phyloP scores from a whole-genome alignment of 2,113 vertebrate species.

The Australoheros scitulus region DNA sequence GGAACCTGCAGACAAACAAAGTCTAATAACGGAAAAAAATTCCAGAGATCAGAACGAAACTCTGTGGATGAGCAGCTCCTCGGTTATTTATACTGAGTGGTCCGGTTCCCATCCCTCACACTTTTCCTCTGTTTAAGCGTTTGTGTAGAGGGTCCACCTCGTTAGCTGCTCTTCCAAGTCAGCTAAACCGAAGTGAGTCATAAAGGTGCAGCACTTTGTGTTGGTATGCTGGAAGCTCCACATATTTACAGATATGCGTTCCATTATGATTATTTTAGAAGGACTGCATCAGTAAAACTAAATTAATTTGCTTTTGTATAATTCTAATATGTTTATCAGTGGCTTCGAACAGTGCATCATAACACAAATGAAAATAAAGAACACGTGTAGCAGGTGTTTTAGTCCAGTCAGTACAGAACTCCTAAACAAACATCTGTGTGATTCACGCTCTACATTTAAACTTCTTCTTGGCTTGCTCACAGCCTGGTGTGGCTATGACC shows the following conservation, averaged over 20 bases:
- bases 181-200: not conserved
- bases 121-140: not conserved
- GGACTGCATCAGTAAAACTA: not conserved
- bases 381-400: too few species aligned
- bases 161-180: not conserved
- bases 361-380: too few species aligned
- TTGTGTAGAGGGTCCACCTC: not conserved
- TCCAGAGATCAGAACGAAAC: not conserved
- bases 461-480: too few species aligned
- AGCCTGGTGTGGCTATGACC: not conserved
- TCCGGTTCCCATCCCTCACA: not conserved
- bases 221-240: not conserved
- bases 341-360: too few species aligned
- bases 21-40: not conserved
- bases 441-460: accelerated
- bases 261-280: not conserved
- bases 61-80: not conserved
- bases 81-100: not conserved
- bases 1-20: not conserved
- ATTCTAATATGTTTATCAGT: too few species aligned
- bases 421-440: not conserved
- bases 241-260: not conserved
- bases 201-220: not conserved
- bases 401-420: not conserved
- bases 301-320: too few species aligned